Evolutionary conservation across 2,797 vertebrate genomes (phyloP).

Genomic region (Aldrovandia affinis): DNA sequence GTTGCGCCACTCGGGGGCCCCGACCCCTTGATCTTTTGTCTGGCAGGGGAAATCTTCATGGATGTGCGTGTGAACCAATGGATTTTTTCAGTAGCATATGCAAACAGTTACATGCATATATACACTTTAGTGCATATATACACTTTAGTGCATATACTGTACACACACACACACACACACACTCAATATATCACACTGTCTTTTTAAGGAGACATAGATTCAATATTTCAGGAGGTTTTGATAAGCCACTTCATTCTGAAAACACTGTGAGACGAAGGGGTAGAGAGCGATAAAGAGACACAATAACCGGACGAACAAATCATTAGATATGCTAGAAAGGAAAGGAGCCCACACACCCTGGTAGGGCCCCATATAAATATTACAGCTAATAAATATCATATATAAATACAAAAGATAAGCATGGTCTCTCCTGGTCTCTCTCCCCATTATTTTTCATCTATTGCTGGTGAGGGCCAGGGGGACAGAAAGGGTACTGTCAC

Average conservation of each 20-base stretch:
- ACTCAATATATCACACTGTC: not conserved
- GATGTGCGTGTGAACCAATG: too few relatives aligned
- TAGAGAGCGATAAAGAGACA: conserved; percentile 20
- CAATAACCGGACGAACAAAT: conserved; percentile 32
- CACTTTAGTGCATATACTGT: not conserved
- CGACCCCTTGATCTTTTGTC: too few relatives aligned
- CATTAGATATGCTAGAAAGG: conserved; percentile 21
- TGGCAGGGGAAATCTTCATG: too few relatives aligned
- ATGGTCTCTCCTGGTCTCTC: conserved; percentile 7
- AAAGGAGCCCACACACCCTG: not conserved
- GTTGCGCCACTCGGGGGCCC: too few relatives aligned
- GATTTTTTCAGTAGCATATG: too few relatives aligned
- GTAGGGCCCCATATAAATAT: conserved; percentile 19
- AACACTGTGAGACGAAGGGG: not conserved
- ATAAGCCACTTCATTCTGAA: conserved; percentile 27
- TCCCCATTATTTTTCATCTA: conserved; percentile 19
- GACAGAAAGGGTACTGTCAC: not conserved
- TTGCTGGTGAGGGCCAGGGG: conserved; percentile 2
- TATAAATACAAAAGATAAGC: conserved; percentile 29
- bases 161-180: not conserved
- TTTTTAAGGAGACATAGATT: not conserved
- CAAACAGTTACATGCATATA: not conserved
- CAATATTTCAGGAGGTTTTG: conserved; percentile 13
- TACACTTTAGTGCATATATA: not conserved
- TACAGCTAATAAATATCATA: conserved; percentile 12